A percentile compares a stretch with the other conserved stretches of the same genome.
These are phyloP conservation scores for human (Homo sapiens) DNA, from an alignment of 2,113 vertebrate genomes.

Conservation along the genomic window DNA sequence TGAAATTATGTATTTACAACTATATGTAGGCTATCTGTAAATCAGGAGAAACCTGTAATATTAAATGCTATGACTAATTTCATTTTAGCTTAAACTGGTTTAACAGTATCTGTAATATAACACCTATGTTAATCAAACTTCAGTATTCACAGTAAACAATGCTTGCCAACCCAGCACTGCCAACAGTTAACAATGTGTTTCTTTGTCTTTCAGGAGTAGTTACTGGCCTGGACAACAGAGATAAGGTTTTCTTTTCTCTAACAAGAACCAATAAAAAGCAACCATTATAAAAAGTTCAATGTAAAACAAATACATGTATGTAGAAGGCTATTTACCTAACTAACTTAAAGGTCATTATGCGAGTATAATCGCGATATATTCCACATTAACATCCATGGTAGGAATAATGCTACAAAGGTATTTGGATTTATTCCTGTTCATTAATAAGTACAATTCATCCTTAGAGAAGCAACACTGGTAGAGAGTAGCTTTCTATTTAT, in stretches of 20 bases:
- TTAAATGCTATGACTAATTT: conserved; percentile 42
- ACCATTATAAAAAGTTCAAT: conserved; percentile 2
- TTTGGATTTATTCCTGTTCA: not conserved
- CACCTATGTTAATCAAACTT: not conserved
- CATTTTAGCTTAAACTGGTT: conserved; percentile 48
- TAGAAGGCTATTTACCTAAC: conserved; percentile 25
- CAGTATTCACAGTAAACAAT: not conserved
- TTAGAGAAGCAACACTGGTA: not conserved
- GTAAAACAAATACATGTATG: conserved; percentile 37
- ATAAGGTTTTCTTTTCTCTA: conserved; percentile 61
- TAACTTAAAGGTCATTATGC: conserved; percentile 41
- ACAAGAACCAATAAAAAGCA: conserved; percentile 64
- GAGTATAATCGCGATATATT: conserved; percentile 26
- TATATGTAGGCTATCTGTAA: not conserved
- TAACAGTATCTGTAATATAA: conserved; percentile 25
- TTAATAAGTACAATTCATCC: not conserved
- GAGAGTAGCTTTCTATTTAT: not conserved
- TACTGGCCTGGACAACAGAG: conserved; percentile 40
- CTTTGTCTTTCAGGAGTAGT: conserved; percentile 58
- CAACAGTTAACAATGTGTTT: conserved; percentile 50
- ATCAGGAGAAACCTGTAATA: not conserved
- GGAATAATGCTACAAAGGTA: not conserved
- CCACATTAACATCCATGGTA: not conserved
- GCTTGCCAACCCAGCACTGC: conserved; percentile 12
- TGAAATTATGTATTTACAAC: conserved; percentile 10